Evolutionary conservation across 2,797 vertebrate species (phyloP), one percentile per base, ranked within the genome.

Genomic region (Muscicapa striata): DNA sequence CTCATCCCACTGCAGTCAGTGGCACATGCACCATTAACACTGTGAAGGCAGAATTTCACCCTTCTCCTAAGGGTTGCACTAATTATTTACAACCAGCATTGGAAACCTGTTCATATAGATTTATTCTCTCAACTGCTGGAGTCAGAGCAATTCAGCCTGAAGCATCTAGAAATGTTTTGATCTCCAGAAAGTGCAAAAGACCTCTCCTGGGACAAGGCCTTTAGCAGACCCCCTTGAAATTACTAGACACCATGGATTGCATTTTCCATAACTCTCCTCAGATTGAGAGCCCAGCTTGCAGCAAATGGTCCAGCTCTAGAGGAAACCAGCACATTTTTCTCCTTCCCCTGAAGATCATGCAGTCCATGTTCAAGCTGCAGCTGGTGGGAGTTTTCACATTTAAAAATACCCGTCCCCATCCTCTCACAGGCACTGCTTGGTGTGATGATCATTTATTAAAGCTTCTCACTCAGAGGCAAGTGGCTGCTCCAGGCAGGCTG

Each of bases 351-450:
- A 80, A 87, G 90, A 96, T 95, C 88, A 51, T 5, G 30, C 90
- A 76, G 86, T 24, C 93, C 23, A 0, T 80, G 61, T 67, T 94
- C 45, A 61, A 32, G 41, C 87, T 34, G 93, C 2, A 17, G 93
- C 91, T 90, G 86, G 91, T 94, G 96, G 94, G 95, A 96, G 94
- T 94, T 90, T 92, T 90, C 3, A 5, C 2, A 1, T 91, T 96
- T 96, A 96, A 96, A 96, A 96, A 96, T 95, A 97, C 80, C 79
- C 45, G 0, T 94, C 49, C 52, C 63, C 63, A 51, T 90, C 91
- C 91, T 90, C 77, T 4, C 87, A 36, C 74, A 43, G 52, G 83
- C 91, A 46, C 9, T 45, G 84, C 85, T 81, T 4, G 83, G 63
- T 58, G 70, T 90, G 94, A 94, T 3, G 61, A 68, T 89, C 90